phyloP scores from a whole-genome alignment of 2,888 invertebrate species.

The Theristus sp. region DNA sequence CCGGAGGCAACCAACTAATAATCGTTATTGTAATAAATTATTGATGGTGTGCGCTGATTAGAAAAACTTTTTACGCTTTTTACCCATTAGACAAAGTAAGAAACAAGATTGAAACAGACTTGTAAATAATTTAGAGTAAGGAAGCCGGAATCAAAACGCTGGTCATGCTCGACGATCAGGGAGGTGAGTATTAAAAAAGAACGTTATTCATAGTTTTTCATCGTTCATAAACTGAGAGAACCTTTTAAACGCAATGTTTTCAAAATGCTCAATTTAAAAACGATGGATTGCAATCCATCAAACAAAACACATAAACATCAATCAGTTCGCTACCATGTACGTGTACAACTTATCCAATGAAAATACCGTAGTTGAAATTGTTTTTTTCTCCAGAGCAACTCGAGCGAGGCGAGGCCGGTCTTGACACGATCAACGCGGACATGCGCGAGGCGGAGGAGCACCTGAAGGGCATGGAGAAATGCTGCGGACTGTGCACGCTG shows the following conservation, averaged over 20 bases:
- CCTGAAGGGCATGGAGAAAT: slow-evolving; percentile 96
- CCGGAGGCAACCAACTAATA: no score
- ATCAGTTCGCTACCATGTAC: no score
- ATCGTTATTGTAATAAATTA: no score
- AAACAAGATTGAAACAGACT: not conserved
- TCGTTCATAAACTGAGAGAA: no score
- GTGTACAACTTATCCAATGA: no score
- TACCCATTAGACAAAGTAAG: not conserved
- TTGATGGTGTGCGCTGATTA: no score
- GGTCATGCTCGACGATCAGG: slow-evolving; percentile 13
- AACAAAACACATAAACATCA: no score
- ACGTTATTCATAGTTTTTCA: no score
- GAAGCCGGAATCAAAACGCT: slow-evolving; percentile 12
- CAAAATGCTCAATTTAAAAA: no score
- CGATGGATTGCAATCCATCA: no score
- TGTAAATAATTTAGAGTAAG: slow-evolving; percentile 7
- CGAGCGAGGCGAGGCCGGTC: slow-evolving; percentile 95
- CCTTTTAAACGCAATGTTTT: no score
- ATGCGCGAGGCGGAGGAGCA: slow-evolving; percentile 98
- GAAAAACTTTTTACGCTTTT: not conserved
- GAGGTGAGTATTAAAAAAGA: slow-evolving; percentile 11
- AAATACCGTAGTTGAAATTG: no score
- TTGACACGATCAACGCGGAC: slow-evolving; percentile 98
- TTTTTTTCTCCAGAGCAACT: slow-evolving; percentile 57
- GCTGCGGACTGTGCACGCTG: slow-evolving; percentile 88